Evolutionary conservation across 2,888 invertebrate species (phyloP).

Genomic region (Diarsia rubi): DNA sequence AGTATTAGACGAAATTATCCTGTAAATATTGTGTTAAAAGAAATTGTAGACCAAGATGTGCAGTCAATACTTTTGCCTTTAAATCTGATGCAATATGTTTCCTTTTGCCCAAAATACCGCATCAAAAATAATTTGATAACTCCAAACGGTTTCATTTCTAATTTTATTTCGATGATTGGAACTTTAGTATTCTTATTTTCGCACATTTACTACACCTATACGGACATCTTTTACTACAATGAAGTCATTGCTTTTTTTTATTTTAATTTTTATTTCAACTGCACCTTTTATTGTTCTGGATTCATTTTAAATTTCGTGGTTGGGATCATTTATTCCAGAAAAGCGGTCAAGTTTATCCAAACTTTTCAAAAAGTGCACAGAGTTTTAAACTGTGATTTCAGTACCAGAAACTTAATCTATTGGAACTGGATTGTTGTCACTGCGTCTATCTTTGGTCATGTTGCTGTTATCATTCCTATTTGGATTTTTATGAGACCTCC

Average conservation of each 20-base stretch:
- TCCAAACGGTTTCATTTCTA: slow-evolving; percentile 21
- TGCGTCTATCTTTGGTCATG: background rate
- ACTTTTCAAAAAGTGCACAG: slow-evolving; percentile 40
- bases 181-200: background rate
- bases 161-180: slow-evolving; percentile 11
- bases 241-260: background rate
- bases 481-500: accelerated
- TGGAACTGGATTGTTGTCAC: slow-evolving; percentile 24
- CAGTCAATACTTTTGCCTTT: slow-evolving; percentile 56
- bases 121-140: slow-evolving; percentile 52
- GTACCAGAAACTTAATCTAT: background rate
- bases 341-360: slow-evolving; percentile 34
- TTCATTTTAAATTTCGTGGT: slow-evolving; percentile 15
- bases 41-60: slow-evolving; percentile 51
- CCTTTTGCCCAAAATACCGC: slow-evolving; percentile 47
- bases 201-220: background rate
- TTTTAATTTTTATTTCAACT: slow-evolving; percentile 18
- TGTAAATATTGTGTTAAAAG: slow-evolving; percentile 10
- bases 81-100: slow-evolving; percentile 43
- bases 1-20: background rate
- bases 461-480: background rate
- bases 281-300: slow-evolving; percentile 13
- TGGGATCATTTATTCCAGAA: slow-evolving; percentile 9
- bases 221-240: background rate
- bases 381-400: slow-evolving; percentile 9